Percentiles rank a stretch among this genome's conserved stretches.
phyloP scores from a whole-genome alignment of 2,113 vertebrate species.

The Progne subis region DNA sequence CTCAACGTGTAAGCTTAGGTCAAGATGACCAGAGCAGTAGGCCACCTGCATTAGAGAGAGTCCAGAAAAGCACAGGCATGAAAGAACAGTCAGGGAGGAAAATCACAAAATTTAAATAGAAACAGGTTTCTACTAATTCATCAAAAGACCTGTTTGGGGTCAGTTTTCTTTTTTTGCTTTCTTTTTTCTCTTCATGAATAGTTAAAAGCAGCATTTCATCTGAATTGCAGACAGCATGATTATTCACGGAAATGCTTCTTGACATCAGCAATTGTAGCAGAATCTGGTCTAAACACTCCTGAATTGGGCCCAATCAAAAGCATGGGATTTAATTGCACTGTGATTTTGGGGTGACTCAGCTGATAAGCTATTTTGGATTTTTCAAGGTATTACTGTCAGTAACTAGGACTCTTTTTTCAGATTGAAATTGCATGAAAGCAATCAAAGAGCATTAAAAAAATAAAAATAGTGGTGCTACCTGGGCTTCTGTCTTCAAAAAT shows the following conservation, averaged over 20 bases:
- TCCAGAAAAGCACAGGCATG: neutral
- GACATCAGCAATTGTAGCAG: slow-evolving; percentile 57
- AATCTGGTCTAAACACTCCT: slow-evolving; percentile 57
- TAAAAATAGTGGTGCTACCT: neutral
- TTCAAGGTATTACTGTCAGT: slow-evolving; percentile 51
- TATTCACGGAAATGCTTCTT: slow-evolving; percentile 20
- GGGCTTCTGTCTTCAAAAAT: slow-evolving; percentile 33
- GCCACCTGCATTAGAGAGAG: neutral
- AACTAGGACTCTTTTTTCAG: neutral
- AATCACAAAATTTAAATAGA: neutral
- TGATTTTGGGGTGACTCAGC: slow-evolving; percentile 61
- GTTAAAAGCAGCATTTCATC: slow-evolving; percentile 24
- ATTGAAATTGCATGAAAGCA: slow-evolving; percentile 4
- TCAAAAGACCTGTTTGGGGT: neutral
- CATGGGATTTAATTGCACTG: slow-evolving; percentile 36
- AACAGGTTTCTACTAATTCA: neutral
- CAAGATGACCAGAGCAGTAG: neutral
- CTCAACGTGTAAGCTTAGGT: neutral
- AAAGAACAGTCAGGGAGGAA: neutral
- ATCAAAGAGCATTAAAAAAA: neutral
- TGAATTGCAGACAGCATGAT: slow-evolving; percentile 19
- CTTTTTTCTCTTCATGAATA: neutral
- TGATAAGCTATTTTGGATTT: slow-evolving; percentile 55
- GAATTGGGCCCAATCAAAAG: slow-evolving; percentile 42
- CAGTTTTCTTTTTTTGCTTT: neutral